These are phyloP conservation scores for Eubasilissa splendida DNA, from an alignment of 2,888 invertebrate species.

Conservation along the genomic window DNA sequence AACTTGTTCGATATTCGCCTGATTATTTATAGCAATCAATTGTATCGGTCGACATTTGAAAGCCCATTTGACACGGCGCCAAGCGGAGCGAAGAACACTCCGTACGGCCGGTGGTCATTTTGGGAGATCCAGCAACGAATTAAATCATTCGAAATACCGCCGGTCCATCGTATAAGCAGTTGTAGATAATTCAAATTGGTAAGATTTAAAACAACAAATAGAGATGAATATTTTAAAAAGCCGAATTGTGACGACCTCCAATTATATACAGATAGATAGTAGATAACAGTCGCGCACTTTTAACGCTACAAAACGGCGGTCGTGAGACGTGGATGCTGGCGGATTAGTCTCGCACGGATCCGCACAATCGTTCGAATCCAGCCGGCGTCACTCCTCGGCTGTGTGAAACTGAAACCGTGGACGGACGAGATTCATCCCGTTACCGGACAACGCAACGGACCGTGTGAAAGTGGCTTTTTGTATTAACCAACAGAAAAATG, in stretches of 20 bases:
- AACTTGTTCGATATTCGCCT: constrained; percentile 11
- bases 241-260: too few relatives aligned
- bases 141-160: not conserved
- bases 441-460: constrained; percentile 45
- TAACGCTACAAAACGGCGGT: constrained; percentile 2
- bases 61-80: constrained; percentile 43
- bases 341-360: constrained; percentile 53
- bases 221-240: too few relatives aligned
- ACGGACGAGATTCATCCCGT: constrained; percentile 41
- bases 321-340: constrained; percentile 41
- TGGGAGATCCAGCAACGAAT: constrained; percentile 3
- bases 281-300: not conserved
- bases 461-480: constrained; percentile 57
- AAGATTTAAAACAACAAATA: too few relatives aligned
- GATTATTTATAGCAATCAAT: constrained; percentile 43
- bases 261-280: not conserved
- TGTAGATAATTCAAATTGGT: too few relatives aligned
- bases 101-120: constrained; percentile 1
- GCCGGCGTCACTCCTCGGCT: constrained; percentile 33
- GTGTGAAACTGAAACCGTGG: constrained; percentile 48
- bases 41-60: constrained; percentile 45
- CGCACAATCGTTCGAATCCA: constrained; percentile 48
- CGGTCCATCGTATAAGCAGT: too few relatives aligned
- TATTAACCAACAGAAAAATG: constrained; percentile 39
- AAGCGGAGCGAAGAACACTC: constrained; percentile 35